phyloP scores from a whole-genome alignment of 1,140 invertebrate genomes.

The Acromyrmex heyeri region DNA sequence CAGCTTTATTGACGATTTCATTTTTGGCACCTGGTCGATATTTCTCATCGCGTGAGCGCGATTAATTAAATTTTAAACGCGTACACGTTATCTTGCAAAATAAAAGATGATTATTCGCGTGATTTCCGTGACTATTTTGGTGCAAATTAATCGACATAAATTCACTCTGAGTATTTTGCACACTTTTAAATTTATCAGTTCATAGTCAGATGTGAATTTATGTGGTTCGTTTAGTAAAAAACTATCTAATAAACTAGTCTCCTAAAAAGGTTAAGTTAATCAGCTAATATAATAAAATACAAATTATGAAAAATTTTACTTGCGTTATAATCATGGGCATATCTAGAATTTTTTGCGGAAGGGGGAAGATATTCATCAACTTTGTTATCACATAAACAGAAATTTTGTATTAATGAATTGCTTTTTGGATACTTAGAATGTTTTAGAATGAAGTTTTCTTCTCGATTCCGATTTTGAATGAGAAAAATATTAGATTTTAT shows the following conservation, averaged over 20 bases:
- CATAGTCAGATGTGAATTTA: not conserved
- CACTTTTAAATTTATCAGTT: conserved; percentile 1
- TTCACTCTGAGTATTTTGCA: not conserved
- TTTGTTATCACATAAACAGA: too few relatives aligned
- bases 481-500: too few relatives aligned
- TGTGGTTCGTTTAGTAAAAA: not conserved
- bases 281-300: not conserved
- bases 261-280: not conserved
- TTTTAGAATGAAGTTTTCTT: too few relatives aligned
- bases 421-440: too few relatives aligned
- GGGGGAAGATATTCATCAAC: too few relatives aligned
- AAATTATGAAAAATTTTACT: not conserved
- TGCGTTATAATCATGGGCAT: not conserved
- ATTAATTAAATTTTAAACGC: conserved; percentile 54
- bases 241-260: not conserved
- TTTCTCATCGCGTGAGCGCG: conserved; percentile 13
- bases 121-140: not conserved
- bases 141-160: not conserved
- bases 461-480: too few relatives aligned
- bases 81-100: not conserved
- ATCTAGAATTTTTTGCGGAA: too few relatives aligned
- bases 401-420: too few relatives aligned
- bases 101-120: conserved; percentile 36
- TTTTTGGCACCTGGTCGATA: conserved; percentile 46
- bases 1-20: conserved; percentile 58